phyloP scores from a whole-genome alignment of 2,113 vertebrate species.

The Nerophis lumbriciformis region DNA sequence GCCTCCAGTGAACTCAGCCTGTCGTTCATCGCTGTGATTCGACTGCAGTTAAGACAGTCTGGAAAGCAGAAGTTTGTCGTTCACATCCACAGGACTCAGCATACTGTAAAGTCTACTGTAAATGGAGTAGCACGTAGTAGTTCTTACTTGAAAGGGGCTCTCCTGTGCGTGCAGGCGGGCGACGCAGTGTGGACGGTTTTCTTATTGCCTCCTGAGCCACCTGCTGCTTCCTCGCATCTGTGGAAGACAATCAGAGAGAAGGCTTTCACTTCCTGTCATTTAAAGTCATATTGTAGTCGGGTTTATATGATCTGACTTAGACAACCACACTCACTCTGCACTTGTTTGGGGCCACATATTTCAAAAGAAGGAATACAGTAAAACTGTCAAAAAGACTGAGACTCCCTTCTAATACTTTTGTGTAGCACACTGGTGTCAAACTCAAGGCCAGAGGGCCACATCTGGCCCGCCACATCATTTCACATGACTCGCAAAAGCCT shows the following conservation, averaged over 20 bases:
- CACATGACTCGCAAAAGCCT: too few relatives aligned
- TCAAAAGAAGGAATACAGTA: too few relatives aligned
- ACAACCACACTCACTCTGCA: too few relatives aligned
- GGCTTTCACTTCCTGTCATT: background rate
- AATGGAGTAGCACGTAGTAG: background rate
- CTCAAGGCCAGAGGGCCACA: too few relatives aligned
- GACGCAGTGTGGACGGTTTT: constrained; percentile 59
- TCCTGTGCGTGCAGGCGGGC: constrained; percentile 54
- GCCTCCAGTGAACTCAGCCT: constrained; percentile 79
- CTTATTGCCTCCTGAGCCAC: constrained; percentile 68
- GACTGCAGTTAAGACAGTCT: constrained; percentile 93
- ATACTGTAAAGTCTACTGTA: background rate
- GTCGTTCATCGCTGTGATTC: constrained; percentile 75
- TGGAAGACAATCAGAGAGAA: constrained; percentile 14
- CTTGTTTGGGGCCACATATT: too few relatives aligned
- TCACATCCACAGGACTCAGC: background rate
- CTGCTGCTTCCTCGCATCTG: constrained; percentile 69
- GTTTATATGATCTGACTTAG: background rate
- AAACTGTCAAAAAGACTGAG: too few relatives aligned
- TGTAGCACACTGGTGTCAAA: too few relatives aligned
- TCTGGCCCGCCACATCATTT: too few relatives aligned
- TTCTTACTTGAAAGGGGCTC: constrained; percentile 70
- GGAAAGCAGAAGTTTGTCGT: constrained; percentile 10
- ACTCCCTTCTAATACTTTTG: too few relatives aligned
- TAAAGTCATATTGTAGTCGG: background rate